Percentiles rank a stretch among this genome's conserved stretches.
Conservation (phyloP, 2,113 vertebrate genomes). For the Theristicus caerulescens region DNA sequence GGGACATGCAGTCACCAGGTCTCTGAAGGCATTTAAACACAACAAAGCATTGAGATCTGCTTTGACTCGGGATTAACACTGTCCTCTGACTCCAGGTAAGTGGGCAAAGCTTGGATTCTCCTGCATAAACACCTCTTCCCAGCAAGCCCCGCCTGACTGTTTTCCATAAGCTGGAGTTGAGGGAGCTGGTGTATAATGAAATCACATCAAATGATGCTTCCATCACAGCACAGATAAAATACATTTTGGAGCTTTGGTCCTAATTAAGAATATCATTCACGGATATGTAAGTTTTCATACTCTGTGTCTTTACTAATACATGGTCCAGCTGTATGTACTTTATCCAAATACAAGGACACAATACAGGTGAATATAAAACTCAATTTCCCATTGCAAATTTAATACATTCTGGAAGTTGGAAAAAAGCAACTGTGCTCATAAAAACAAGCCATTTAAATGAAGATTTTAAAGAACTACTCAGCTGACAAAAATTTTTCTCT, state of each 20-base stretch:
- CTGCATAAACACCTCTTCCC: background rate
- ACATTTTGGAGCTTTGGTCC: background rate
- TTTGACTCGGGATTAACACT: background rate
- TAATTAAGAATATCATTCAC: background rate
- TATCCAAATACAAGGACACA: background rate
- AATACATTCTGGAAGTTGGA: background rate
- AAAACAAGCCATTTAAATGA: background rate
- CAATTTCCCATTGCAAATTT: background rate
- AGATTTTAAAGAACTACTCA: background rate
- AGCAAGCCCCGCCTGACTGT: background rate
- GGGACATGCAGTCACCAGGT: background rate
- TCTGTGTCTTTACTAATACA: background rate
- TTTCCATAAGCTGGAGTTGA: background rate
- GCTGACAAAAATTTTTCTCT: background rate
- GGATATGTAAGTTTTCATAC: background rate
- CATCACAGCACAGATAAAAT: background rate
- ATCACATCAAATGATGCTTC: background rate
- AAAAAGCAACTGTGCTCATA: background rate
- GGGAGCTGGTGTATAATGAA: background rate
- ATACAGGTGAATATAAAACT: background rate
- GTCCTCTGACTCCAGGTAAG: background rate
- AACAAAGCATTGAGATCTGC: background rate
- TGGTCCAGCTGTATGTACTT: background rate
- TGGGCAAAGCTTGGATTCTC: background rate
- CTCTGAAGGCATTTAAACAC: background rate